Evolutionary conservation across 2,797 vertebrate genomes (phyloP), one percentile per base, ranked within the genome.

Genomic region (Aotus griseimembra): DNA sequence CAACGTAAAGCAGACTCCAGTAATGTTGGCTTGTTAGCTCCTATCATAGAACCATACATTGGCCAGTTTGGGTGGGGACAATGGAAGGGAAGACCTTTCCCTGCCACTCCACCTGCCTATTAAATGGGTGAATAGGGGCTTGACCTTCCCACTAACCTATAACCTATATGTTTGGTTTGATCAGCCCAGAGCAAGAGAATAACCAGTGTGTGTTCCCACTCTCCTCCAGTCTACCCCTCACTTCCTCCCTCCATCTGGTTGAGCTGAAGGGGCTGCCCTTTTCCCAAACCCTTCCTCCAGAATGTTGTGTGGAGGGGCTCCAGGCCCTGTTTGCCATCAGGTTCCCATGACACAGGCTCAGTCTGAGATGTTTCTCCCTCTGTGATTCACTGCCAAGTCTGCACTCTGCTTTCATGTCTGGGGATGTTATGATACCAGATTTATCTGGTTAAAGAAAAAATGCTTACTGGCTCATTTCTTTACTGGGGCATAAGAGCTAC

Each of bases 381-480:
- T 76, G 77, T 61, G 89, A 88, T 17, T 90, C 61, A 86, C 70
- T 57, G 85, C 88, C 73, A 93, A 80, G 87, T 79, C 82, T 87
- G 48, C 86, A 22, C 80, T 93, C 88, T 92, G 80, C 80, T 87
- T 96, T 77, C 80, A 72, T 64, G 72, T 96, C 83, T 52, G 79
- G 81, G 61, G 86, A 83, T 39, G 30, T 44, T 39, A 15, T 17
- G 57, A 58, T 61, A 94, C 36, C 86, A 97, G 61, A 90, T 64
- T 93, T 83, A 76, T 76, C 48, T 96, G 80, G 36, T 67, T 77
- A 46, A 95, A 67, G 67, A 76, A 87, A 93, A 90, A 90, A 50
- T 76, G 89, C 55, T 91, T 86, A 75, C 48, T 2, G 10, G n/a
- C 36, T 79, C 26, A 41, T 64, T 91, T 85, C 52, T 82, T 55